Evolutionary conservation across 1,140 invertebrate genomes (phyloP), one percentile per base, ranked within the genome.

Genomic region (Zeugodacus cucurbitae): DNA sequence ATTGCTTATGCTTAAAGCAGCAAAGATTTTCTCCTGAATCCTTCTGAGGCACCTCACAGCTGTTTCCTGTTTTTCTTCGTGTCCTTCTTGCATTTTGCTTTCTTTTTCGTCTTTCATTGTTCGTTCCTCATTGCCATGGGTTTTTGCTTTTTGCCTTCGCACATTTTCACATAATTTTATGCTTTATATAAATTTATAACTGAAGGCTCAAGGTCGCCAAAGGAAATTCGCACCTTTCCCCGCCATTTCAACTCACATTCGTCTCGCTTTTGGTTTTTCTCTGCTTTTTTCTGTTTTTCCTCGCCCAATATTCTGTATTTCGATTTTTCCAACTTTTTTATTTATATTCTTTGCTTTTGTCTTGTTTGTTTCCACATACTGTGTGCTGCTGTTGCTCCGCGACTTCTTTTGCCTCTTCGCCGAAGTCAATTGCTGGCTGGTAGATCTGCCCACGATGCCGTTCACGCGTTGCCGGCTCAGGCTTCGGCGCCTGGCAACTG

Each of bases 191-290:
- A 74, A 74, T 57, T 88, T 88, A 70, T 88, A 87, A 87, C 54
- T 44, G 54, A 88, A 87, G 64, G 54, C 86, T 88, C 88, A 88
- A 88, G 88, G 88, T 88, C 88, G 57, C 86, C 41, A 54, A 26
- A 67, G 44, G 64, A 88, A 78, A 88, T 70, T 57, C 78, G 88
- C 89, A 87, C 85, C 88, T 89, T 90, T 82, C 88, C 89, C 90
- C 89, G 64, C 89, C 89, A 41, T 85, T 88, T 58, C 4, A 87
- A 70, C 86, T 89, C 88, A 34, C 78, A 88, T 88, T 87, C 78
- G 37, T 78, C 14, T 74, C 88, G 88, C 54, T 86, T 88, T 82
- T 88, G 88, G 54, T 86, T 88, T 86, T 88, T 86, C 78, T 78
- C 86, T 90, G 48, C 86, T 88, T 87, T 88, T 82, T 59, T 37